Evolutionary conservation across 2,888 invertebrate species (phyloP).

Genomic region (Eupithecia exiguata): DNA sequence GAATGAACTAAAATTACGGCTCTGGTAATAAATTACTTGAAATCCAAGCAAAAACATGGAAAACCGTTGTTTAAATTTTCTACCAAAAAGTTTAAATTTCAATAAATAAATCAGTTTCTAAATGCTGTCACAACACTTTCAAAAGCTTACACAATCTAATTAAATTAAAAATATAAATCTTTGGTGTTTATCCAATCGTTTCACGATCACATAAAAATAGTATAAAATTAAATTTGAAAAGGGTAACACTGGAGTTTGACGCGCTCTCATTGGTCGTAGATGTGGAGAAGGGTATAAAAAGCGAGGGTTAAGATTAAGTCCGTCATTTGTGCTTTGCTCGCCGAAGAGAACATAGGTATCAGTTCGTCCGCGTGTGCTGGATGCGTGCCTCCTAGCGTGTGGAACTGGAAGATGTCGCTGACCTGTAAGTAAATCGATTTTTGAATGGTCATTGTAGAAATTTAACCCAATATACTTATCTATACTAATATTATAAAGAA

Average conservation of each 20-base stretch:
- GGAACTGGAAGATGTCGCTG: constrained; percentile 89
- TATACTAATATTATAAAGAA: no score
- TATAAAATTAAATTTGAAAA: constrained; percentile 45
- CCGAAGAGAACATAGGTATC: constrained; percentile 69
- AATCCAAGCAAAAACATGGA: constrained; percentile 15
- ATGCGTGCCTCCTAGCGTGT: constrained; percentile 85
- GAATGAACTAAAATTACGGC: constrained; percentile 30
- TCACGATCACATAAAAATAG: constrained; percentile 54
- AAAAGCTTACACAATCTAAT: constrained; percentile 53
- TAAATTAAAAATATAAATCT: constrained; percentile 48
- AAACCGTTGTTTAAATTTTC: not conserved
- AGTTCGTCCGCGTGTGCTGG: constrained; percentile 76
- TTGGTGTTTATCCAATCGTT: constrained; percentile 63
- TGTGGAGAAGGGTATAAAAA: constrained; percentile 57
- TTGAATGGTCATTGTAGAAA: not conserved
- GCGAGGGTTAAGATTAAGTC: constrained; percentile 47
- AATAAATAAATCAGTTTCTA: constrained; percentile 18
- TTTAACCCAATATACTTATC: not conserved
- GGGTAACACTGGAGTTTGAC: constrained; percentile 41
- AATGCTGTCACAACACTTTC: constrained; percentile 58
- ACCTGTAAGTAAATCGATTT: constrained; percentile 69
- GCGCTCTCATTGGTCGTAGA: constrained; percentile 52
- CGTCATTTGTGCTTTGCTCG: constrained; percentile 50
- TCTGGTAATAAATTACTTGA: constrained; percentile 2
- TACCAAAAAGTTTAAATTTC: constrained; percentile 2